Evolutionary conservation across 2,888 invertebrate genomes (phyloP).

Genomic region (Trichogramma dendrolimi): DNA sequence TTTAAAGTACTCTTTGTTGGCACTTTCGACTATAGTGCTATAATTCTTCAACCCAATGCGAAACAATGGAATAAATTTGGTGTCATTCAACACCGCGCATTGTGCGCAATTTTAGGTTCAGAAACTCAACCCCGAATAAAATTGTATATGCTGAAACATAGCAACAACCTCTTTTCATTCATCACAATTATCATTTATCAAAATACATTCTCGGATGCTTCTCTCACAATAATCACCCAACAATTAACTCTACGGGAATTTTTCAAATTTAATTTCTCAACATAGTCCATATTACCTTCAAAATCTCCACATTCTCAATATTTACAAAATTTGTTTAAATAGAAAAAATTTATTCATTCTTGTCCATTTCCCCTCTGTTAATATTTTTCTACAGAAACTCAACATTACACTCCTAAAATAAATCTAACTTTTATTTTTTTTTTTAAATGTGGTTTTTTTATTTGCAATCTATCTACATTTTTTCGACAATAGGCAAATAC

Average conservation of each 20-base stretch:
- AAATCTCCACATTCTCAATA: neutral
- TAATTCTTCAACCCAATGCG: neutral
- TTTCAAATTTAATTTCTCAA: too few species aligned
- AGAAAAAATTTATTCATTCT: too few species aligned
- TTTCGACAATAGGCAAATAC: too few species aligned
- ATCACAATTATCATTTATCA: too few species aligned
- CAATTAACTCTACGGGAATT: too few species aligned
- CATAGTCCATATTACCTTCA: neutral
- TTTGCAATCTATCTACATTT: too few species aligned
- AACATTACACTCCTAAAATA: neutral
- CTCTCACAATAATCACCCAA: too few species aligned
- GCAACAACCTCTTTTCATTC: neutral
- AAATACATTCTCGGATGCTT: too few species aligned
- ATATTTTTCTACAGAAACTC: neutral
- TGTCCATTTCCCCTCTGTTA: neutral
- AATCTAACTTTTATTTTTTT: too few species aligned
- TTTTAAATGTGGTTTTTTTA: too few species aligned
- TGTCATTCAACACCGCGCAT: neutral
- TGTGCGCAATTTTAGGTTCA: neutral
- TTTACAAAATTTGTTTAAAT: too few species aligned
- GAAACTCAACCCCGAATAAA: conserved; percentile 3
- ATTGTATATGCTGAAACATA: conserved; percentile 4
- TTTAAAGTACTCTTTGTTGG: conserved; percentile 3
- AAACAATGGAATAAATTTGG: too few species aligned
- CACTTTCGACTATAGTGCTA: neutral